These are phyloP conservation scores for Tetrax tetrax DNA, from an alignment of 2,113 vertebrate genomes.

Conservation along the genomic window DNA sequence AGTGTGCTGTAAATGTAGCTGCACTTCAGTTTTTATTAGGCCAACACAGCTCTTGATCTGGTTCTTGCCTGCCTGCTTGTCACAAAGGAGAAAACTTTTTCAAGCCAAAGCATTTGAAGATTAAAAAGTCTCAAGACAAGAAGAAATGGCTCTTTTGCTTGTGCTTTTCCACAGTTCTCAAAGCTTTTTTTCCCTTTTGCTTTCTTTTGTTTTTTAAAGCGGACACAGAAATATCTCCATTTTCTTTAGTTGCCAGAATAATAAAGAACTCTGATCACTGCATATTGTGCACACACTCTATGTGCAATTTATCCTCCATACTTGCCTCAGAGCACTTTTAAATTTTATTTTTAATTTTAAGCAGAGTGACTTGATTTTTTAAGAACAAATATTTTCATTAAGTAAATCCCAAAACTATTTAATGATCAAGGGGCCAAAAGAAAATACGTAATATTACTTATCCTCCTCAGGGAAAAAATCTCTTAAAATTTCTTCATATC, in stretches of 20 bases:
- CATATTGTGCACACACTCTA: background rate
- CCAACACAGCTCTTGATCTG: background rate
- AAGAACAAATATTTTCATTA: background rate
- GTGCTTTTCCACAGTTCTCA: background rate
- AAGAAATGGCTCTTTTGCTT: background rate
- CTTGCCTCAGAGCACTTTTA: background rate
- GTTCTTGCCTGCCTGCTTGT: background rate
- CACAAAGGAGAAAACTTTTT: background rate
- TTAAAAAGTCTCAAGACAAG: background rate
- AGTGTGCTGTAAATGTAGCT: background rate
- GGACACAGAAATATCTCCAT: background rate
- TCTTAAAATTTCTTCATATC: background rate
- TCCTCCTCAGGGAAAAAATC: background rate
- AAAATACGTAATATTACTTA: background rate
- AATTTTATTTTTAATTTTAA: background rate
- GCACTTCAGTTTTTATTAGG: background rate
- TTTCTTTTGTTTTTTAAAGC: background rate
- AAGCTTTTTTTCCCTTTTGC: background rate
- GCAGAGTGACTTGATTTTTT: background rate
- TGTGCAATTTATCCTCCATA: background rate
- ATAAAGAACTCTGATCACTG: background rate
- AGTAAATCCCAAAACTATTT: background rate
- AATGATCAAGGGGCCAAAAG: background rate
- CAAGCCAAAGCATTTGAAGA: background rate
- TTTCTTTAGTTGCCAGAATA: background rate